Evolutionary conservation across 2,888 invertebrate genomes (phyloP), one percentile per base, ranked within the genome.

Genomic region (Stramonita haemastoma): DNA sequence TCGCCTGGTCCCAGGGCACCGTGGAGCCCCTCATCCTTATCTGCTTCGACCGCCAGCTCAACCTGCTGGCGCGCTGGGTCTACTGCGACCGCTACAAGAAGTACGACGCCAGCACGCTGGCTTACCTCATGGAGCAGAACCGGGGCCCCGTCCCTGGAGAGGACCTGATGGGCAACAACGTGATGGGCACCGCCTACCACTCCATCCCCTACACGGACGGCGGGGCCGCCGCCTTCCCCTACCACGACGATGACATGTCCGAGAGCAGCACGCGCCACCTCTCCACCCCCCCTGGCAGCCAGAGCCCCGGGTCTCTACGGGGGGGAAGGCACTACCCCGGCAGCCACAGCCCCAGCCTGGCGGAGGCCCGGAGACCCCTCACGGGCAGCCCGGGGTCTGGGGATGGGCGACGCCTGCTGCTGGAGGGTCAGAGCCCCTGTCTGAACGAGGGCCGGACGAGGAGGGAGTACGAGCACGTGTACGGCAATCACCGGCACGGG

Each of bases 1-100:
- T 96, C 77, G 96, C 95, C 26, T 96, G 96, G 96, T 95, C 95
- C 17, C 95, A 96, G 83, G 95, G 95, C 73, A 94, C 95, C 17
- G 91, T 96, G 22, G 95, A 96, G 90, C 96, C 96, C 15, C 91
- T 96, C 32, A 92, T 96, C 19, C 94, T 95, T 89, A 94, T 96
- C 70, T 93, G 94, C 70, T 95, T 96, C 91, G 96, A 96, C 91
- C 93, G 94, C n/a, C 94, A 95, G 89, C 92, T 96, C 85, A 94
- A 95, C 92, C 91, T 95, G 81, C 91, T 95, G 66, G 92, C 95
- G 46, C 92, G 92, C 88, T 93, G 93, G 91, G 85, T 94, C 84
- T 94, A 94, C 91, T 94, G 94, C 92, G 94, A 94, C 92, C 93
- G 92, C 79, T 93, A 93, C 86, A 89, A 92, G 57, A 87, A 91